phyloP scores from a whole-genome alignment of 2,113 vertebrate species.

The Columbina picui region DNA sequence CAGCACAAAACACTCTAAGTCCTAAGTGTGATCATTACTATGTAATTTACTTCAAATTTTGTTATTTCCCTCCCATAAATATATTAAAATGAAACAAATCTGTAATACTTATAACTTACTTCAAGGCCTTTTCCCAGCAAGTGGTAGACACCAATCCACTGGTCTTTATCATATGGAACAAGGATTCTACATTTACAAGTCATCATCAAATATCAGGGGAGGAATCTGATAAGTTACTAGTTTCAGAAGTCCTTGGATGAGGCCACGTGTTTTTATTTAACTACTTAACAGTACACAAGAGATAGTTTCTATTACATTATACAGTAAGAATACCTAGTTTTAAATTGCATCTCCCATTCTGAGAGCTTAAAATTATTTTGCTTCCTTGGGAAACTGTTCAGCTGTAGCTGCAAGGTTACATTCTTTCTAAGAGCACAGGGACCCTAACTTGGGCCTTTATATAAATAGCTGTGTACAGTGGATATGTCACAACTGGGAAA shows the following conservation, averaged over 20 bases:
- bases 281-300: neutral
- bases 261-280: neutral
- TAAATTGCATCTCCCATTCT: neutral
- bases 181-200: neutral
- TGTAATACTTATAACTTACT: neutral
- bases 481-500: neutral
- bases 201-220: neutral
- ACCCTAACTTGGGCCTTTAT: neutral
- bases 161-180: neutral
- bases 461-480: neutral
- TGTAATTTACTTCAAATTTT: neutral
- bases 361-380: neutral
- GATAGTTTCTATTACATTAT: neutral
- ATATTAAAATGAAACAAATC: neutral
- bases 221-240: neutral
- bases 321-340: neutral
- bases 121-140: neutral
- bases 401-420: neutral
- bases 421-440: neutral
- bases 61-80: neutral
- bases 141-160: neutral
- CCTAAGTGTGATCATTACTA: neutral
- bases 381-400: neutral
- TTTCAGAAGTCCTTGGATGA: neutral
- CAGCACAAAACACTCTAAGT: neutral